Conservation (phyloP, 2,888 invertebrate genomes). For the Dorcus hopei region DNA sequence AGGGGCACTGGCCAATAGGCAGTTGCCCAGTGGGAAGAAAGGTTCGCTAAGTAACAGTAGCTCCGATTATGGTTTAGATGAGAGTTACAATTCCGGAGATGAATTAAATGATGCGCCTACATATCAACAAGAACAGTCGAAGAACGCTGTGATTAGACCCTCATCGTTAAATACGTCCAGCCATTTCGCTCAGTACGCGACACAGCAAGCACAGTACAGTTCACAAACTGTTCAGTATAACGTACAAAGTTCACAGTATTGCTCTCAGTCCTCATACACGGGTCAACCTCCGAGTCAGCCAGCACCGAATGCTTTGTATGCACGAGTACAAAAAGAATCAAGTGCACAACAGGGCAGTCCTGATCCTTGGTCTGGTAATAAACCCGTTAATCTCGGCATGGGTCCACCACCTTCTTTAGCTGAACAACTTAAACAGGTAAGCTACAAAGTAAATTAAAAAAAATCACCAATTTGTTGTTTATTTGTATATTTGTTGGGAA, state of each 20-base stretch:
- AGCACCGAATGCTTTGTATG: slow-evolving; percentile 45
- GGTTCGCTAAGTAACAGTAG: slow-evolving; percentile 56
- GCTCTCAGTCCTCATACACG: slow-evolving; percentile 31
- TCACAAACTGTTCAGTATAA: slow-evolving; percentile 31
- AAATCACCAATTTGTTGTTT: too few species aligned
- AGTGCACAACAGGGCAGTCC: slow-evolving; percentile 39
- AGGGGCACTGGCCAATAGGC: slow-evolving; percentile 71
- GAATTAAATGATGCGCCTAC: slow-evolving; percentile 40
- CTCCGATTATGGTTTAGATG: slow-evolving; percentile 74
- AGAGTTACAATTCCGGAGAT: slow-evolving; percentile 64
- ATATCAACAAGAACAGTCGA: slow-evolving; percentile 15
- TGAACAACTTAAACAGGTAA: slow-evolving; percentile 78
- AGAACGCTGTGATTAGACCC: slow-evolving; percentile 25
- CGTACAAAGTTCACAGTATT: slow-evolving; percentile 29
- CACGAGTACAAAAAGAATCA: slow-evolving; percentile 55
- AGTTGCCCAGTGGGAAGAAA: slow-evolving; percentile 59
- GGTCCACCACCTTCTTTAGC: slow-evolving; percentile 78
- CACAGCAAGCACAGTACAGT: slow-evolving; percentile 28
- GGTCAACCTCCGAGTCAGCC: slow-evolving; percentile 18
- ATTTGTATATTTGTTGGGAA: too few species aligned
- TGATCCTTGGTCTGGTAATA: slow-evolving; percentile 45
- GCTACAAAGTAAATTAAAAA: too few species aligned
- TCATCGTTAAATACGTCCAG: slow-evolving; percentile 32
- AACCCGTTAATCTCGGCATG: slow-evolving; percentile 46
- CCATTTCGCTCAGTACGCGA: slow-evolving; percentile 26